Evolutionary conservation across 2,113 vertebrate genomes (phyloP).

Genomic region (Falco punctatus): DNA sequence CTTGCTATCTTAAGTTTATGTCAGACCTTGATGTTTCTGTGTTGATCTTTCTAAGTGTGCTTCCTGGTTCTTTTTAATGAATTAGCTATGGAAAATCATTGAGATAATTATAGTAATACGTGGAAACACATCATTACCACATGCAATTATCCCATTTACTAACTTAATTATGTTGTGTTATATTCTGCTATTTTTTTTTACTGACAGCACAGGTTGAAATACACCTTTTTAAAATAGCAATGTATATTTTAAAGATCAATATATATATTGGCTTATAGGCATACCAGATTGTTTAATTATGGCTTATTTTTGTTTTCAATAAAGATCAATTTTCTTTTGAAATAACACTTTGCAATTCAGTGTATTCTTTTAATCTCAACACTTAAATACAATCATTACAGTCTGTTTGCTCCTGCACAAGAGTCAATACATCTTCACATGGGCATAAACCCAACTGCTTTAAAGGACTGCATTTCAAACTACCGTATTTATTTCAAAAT

Average conservation of each 20-base stretch:
- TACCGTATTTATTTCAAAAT: background rate
- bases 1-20: conserved; percentile 61
- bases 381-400: background rate
- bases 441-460: background rate
- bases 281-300: background rate
- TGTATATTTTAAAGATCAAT: background rate
- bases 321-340: background rate
- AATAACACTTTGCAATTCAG: background rate
- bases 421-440: background rate
- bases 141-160: conserved; percentile 68
- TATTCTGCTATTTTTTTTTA: conserved; percentile 26
- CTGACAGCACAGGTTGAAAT: conserved; percentile 47
- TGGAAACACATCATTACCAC: conserved; percentile 74
- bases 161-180: conserved; percentile 56
- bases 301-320: background rate
- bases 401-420: background rate
- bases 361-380: background rate
- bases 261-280: background rate
- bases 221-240: conserved; percentile 27
- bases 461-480: background rate
- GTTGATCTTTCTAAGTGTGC: conserved; percentile 70
- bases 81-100: conserved; percentile 73
- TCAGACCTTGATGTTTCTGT: conserved; percentile 69
- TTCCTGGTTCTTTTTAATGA: conserved; percentile 72
- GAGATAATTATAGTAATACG: conserved; percentile 73